Conservation (phyloP, 2,797 vertebrate species). For the Danionella dracula region DNA sequence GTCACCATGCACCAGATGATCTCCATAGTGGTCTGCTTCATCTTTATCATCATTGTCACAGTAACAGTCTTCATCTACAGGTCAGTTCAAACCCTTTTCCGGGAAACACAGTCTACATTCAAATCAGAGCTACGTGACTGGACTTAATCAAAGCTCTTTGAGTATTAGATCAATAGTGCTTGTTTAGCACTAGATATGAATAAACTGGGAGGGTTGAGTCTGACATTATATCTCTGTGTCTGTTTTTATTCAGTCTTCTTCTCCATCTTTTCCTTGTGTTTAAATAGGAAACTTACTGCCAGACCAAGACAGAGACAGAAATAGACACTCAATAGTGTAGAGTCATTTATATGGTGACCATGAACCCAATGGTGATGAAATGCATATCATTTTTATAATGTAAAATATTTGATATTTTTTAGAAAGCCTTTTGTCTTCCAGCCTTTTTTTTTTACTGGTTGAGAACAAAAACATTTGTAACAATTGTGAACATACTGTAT, state of each 20-base stretch:
- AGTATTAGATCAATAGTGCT: neutral
- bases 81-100: conserved; percentile 53
- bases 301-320: conserved; percentile 1
- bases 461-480: too few relatives aligned
- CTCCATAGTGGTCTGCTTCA: conserved; percentile 78
- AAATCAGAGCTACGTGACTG: neutral
- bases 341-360: conserved; percentile 1
- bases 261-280: conserved; percentile 12
- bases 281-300: conserved; percentile 21
- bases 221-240: conserved; percentile 19
- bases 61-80: conserved; percentile 85
- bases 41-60: conserved; percentile 72
- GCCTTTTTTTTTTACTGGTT: too few relatives aligned
- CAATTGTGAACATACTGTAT: too few relatives aligned
- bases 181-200: neutral
- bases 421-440: too few relatives aligned
- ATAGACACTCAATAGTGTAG: neutral
- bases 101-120: neutral
- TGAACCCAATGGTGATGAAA: neutral
- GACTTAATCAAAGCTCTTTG: neutral
- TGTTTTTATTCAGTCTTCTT: conserved; percentile 6
- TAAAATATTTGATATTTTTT: too few relatives aligned
- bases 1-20: conserved; percentile 82
- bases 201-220: neutral
- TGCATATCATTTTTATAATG: neutral